Evolutionary conservation across 1,140 invertebrate genomes (phyloP), one percentile per base, ranked within the genome.

Genomic region (Ruditapes philippinarum): DNA sequence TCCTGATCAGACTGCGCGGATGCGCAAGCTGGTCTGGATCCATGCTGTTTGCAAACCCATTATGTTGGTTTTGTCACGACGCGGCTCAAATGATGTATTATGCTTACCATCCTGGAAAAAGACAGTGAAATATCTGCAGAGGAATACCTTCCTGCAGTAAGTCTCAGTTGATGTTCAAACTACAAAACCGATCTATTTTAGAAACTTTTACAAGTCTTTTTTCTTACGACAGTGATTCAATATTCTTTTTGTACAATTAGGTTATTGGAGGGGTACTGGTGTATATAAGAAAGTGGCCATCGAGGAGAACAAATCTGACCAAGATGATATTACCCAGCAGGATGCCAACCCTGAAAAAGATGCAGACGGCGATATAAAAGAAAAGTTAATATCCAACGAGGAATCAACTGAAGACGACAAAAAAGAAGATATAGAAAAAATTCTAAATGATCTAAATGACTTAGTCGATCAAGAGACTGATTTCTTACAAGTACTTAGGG

Each of bases 201-300:
- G 25, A 12, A 14, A 65, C 9, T 9, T 9, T 9, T n/a, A 65
- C 7, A 9, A 12, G 7, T 65, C 60, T 28, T 65, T 11, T n/a
- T 65, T n/a, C 28, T 14, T n/a, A n/a, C n/a, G n/a, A n/a, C n/a
- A n/a, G n/a, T n/a, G 14, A 45, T 14, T 7, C 14, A 42, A n/a
- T 22, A 12, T 49, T 49, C 25, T 0, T 9, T 76, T 76, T 28
- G 12, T 25, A 4, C 11, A 42, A 25, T 2, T n/a, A 83, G 80
- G 80, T 60, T 89, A 89, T n/a, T 81, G 78, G 87, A 89, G 54
- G 38, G 87, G 78, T 1, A 89, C 78, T 3, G 87, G 80, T 3
- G 87, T 82, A 33, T 89, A 89, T 33, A 31, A 82, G 33, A 82
- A 81, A 49, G 79, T 83, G 7, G 36, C 80, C n/a, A 76, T 82